phyloP scores from a whole-genome alignment of 2,888 invertebrate genomes.

The Mechanitis messenoides region DNA sequence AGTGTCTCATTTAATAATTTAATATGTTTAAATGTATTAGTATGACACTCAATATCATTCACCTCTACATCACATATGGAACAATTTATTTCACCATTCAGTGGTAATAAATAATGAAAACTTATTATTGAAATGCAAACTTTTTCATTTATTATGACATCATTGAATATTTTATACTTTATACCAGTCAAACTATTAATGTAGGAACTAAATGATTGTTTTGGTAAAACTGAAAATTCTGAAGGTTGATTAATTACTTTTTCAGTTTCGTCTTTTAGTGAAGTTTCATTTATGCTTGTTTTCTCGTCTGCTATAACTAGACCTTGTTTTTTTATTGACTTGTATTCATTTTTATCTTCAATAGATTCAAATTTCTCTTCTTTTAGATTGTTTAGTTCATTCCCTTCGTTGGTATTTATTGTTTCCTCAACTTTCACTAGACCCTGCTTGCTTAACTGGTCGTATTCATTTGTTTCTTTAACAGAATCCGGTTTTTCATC shows the following conservation, averaged over 20 bases:
- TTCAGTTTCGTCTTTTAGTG: not conserved
- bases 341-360: too few species aligned
- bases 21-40: conserved; percentile 19
- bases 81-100: conserved; percentile 25
- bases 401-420: too few species aligned
- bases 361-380: too few species aligned
- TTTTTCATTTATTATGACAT: conserved; percentile 39
- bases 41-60: conserved; percentile 25
- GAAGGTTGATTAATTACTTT: conserved; percentile 6
- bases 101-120: conserved; percentile 26
- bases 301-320: not conserved
- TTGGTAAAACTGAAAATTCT: conserved; percentile 16
- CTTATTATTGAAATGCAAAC: conserved; percentile 33
- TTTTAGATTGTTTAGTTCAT: too few species aligned
- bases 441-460: not conserved
- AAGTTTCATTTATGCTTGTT: too few species aligned
- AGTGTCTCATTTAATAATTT: conserved; percentile 18
- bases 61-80: conserved; percentile 25
- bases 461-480: too few species aligned
- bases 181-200: conserved; percentile 20
- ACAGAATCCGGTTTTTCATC: too few species aligned
- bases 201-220: conserved; percentile 21
- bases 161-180: conserved; percentile 20
- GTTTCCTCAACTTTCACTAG: not conserved
- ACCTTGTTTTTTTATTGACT: not conserved